Evolutionary conservation across 2,888 invertebrate species (phyloP), one percentile per base, ranked within the genome.

Genomic region (Chalcosyrphus nemorum): DNA sequence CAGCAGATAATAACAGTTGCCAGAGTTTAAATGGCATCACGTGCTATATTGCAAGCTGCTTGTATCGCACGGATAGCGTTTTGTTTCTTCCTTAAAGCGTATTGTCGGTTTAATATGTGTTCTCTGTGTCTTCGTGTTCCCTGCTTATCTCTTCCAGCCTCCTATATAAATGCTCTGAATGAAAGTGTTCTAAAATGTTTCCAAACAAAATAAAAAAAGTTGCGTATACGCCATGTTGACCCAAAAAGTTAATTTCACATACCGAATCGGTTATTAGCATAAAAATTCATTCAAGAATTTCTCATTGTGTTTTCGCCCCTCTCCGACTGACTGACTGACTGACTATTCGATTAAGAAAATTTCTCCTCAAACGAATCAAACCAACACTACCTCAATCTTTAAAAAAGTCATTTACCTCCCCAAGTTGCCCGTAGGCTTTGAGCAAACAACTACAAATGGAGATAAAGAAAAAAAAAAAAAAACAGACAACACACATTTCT

Each of bases 181-280:
- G n/a, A n/a, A n/a, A n/a, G n/a, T n/a, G n/a, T 32, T 32, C 32
- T 32, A 9, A 32, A 32, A n/a, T n/a, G n/a, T 7, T 32, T 32
- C 32, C 9, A 7, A 9, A 29, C 29, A 29, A 29, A 29, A 13
- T 7, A 41, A 59, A 41, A 43, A 59, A 41, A 5, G 56, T 68
- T 75, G 52, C 57, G 70, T 63, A 81, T 81, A 76, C 76, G 81
- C 76, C 81, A 32, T 24, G 29, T 7, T 32, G 17, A 32, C 65
- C 47, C 24, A 21, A 13, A 29, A 27, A 19, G 21, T 1, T 27
- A 35, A 65, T 57, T 15, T 24, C 9, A 4, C 17, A 11, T 19
- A 9, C 15, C 29, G n/a, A 7, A 3, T 13, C 2, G 9, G 17
- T 66, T 21, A 15, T 19, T 43, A 7, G 32, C 45, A 21, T 17